Conservation (phyloP, 2,797 vertebrate species). For the Mus minutoides region DNA sequence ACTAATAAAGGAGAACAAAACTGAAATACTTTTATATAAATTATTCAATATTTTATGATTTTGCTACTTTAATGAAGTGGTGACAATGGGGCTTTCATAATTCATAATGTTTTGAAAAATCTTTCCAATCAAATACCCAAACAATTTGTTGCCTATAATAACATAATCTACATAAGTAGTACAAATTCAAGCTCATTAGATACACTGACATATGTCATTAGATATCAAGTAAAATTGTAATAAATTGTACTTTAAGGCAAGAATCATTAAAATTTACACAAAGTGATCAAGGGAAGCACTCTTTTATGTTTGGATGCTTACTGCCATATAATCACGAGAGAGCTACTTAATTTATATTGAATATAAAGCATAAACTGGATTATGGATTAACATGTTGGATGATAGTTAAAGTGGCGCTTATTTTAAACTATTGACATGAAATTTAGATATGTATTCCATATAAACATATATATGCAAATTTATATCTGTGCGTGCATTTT, state of each 20-base stretch:
- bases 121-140: slow-evolving; percentile 15
- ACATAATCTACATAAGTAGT: neutral
- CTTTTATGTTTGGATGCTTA: slow-evolving; percentile 28
- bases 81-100: neutral
- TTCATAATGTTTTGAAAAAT: neutral
- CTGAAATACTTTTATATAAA: neutral
- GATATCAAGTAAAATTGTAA: neutral
- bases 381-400: neutral
- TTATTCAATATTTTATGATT: neutral
- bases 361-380: slow-evolving; percentile 46
- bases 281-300: neutral
- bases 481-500: neutral
- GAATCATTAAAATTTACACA: slow-evolving; percentile 46
- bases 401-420: neutral
- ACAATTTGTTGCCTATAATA: neutral
- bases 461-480: neutral
- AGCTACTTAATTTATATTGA: slow-evolving; percentile 24
- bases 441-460: neutral
- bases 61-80: neutral
- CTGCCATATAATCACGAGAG: neutral
- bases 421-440: slow-evolving; percentile 26
- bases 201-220: neutral
- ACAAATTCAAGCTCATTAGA: slow-evolving; percentile 29
- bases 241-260: neutral
- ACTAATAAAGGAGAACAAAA: neutral